phyloP scores from a whole-genome alignment of 2,113 vertebrate genomes.

The Chamaea fasciata region DNA sequence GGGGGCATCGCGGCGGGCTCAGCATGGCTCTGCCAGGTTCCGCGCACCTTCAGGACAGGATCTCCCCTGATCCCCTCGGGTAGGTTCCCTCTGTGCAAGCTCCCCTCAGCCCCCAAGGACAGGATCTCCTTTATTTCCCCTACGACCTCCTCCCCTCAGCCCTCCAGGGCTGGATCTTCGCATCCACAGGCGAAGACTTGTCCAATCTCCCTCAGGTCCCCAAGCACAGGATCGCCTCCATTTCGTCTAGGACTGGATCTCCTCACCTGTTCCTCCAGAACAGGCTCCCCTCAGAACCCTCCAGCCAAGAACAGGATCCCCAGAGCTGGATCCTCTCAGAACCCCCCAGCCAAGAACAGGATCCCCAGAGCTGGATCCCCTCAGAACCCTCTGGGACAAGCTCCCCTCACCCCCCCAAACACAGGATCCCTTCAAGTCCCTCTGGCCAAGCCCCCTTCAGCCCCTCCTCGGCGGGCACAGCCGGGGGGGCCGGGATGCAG shows the following conservation, averaged over 20 bases:
- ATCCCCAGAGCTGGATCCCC: too few species aligned
- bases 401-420: too few species aligned
- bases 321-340: background rate
- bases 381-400: too few species aligned
- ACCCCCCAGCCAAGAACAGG: background rate
- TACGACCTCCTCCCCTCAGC: fast-evolving
- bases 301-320: background rate
- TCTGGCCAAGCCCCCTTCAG: too few species aligned
- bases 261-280: background rate
- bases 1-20: background rate
- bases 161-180: fast-evolving
- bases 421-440: too few species aligned
- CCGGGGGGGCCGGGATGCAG: background rate
- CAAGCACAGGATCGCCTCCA: background rate
- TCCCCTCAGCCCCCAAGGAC: too few species aligned
- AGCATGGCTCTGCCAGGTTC: background rate
- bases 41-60: background rate
- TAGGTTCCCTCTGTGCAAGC: background rate
- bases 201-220: background rate
- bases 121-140: background rate
- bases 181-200: background rate
- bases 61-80: background rate
- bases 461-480: background rate
- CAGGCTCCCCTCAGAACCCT: background rate
- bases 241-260: background rate